Base-by-base conservation (phyloP, 1,140 invertebrate genomes). In the Solenopsis fugax region DNA sequence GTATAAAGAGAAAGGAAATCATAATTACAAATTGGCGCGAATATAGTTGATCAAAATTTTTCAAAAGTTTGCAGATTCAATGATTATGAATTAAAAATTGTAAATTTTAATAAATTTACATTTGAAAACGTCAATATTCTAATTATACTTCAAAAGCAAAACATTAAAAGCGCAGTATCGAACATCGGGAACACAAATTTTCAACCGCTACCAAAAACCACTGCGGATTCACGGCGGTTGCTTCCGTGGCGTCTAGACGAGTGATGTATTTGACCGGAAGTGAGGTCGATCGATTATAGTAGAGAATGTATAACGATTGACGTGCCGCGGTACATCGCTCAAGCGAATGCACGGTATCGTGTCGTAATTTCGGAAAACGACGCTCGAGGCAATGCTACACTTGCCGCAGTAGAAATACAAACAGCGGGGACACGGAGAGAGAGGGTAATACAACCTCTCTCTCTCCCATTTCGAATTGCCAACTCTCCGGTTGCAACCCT, bases 341-440 rank as follows among this genome's bases (percentile, higher is more conserved):
- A 87, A 87, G 78, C 88, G 88, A 84, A 85, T 87, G 89, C 89
- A 87, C 88, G 88, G 80, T 90, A 90, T 90, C 89, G 88, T 86
- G 65, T 89, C 89, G 88, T 90, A 89, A 90, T 90, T 90, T 90
- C 69, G 88, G 89, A 85, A 90, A 90, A 89, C 89, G 86, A 87
- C 67, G 89, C 89, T 89, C 75, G 67, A 45, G 78, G 89, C 89
- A 58, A 62, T 13, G 80, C 64, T 78, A 71, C 48, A 56, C 10
- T 78, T 62, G 41, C 65, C 75, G 52, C 41, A 34, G 71, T 78
- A 80, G 86, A 87, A 89, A 90, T 90, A 90, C 89, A 89, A 90
- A 90, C 86, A 90, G 58, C 88, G 73, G 67, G 37, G 58, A 87
- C 65, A 87, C 77, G 21, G 21, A 29, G 62, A 54, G 13, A 24